Conservation (phyloP, 1,140 invertebrate genomes). For the Monochamus saltuarius region DNA sequence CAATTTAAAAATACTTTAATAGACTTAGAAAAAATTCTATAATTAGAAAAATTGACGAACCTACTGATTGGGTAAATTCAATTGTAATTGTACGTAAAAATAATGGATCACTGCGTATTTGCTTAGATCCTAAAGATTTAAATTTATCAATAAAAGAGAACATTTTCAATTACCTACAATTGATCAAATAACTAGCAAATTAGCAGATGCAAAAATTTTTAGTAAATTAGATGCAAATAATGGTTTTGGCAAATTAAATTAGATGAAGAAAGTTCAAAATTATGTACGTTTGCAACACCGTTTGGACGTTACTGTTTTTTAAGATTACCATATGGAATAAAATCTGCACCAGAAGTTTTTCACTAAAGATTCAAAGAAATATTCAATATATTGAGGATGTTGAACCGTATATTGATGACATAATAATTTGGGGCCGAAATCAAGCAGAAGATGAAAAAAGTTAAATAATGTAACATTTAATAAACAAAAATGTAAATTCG, state of each 20-base stretch:
- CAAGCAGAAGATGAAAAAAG: constrained; percentile 35
- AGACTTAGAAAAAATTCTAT: no score
- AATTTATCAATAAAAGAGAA: constrained; percentile 53
- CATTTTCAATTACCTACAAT: constrained; percentile 51
- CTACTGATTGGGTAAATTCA: constrained; percentile 55
- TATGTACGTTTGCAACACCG: constrained; percentile 50
- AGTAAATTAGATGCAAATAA: constrained; percentile 53
- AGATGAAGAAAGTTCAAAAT: constrained; percentile 42
- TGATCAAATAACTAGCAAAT: constrained; percentile 50
- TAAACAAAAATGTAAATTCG: constrained; percentile 48
- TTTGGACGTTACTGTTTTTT: constrained; percentile 48
- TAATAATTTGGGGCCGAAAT: constrained; percentile 41
- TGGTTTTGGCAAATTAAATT: constrained; percentile 43
- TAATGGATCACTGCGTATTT: constrained; percentile 53
- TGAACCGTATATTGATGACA: constrained; percentile 47
- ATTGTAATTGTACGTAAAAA: constrained; percentile 52
- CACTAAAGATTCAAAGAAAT: constrained; percentile 44
- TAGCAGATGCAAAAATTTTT: constrained; percentile 51
- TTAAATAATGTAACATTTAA: constrained; percentile 13
- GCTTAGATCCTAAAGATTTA: constrained; percentile 55
- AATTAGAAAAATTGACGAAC: no score
- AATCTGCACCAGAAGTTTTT: constrained; percentile 51
- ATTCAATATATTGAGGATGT: constrained; percentile 40
- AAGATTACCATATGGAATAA: constrained; percentile 50
- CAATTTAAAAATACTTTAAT: constrained; percentile 8